Conservation (phyloP, 2,797 vertebrate species). For the Spinibarbus caldwelli region DNA sequence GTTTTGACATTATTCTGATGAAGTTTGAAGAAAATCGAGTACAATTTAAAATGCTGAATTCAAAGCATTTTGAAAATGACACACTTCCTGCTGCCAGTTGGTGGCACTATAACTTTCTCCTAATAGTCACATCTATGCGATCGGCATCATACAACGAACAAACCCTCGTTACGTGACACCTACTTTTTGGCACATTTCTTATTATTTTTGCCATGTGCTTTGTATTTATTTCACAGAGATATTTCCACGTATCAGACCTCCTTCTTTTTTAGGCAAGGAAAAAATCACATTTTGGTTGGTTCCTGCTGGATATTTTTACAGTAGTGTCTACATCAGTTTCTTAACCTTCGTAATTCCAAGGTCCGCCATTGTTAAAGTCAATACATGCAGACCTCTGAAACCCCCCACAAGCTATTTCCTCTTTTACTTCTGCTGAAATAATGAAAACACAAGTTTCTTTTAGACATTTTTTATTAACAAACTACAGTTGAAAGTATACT, state of each 20-base stretch:
- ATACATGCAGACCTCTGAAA: neutral
- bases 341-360: neutral
- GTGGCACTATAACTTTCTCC: too few species aligned
- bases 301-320: neutral
- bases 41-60: too few species aligned
- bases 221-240: neutral
- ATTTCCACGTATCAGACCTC: neutral
- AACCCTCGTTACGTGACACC: too few species aligned
- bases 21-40: too few species aligned
- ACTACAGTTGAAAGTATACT: neutral
- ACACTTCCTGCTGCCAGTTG: too few species aligned
- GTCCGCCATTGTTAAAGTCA: neutral
- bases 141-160: too few species aligned
- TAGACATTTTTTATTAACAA: neutral
- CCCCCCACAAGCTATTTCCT: neutral
- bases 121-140: too few species aligned
- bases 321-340: neutral
- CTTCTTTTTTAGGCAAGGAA: neutral
- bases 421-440: neutral
- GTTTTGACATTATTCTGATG: too few species aligned
- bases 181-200: neutral
- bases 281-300: neutral
- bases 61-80: too few species aligned
- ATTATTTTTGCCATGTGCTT: neutral
- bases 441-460: neutral